Base-by-base conservation (phyloP, 2,888 invertebrate species). In the Drosophila ustulata region DNA sequence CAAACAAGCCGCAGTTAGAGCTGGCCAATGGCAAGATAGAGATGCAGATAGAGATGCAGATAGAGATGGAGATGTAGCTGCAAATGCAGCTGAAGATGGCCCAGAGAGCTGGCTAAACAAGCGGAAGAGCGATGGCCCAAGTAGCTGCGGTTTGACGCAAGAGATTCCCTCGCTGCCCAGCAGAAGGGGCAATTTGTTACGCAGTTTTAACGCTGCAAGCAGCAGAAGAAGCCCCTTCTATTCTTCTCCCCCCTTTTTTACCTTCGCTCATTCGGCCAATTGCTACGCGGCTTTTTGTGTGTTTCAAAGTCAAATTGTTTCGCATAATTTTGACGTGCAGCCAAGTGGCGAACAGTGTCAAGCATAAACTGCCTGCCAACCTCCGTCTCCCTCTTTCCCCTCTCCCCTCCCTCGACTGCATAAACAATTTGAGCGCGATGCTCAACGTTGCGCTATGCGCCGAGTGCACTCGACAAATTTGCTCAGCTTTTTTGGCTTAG, bases 321-420 rank as follows among this genome's bases (percentile, higher is more conserved):
- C 75, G 81, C 82, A 82, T 82, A 86, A 83, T 81, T 85, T 79
- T 71, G 82, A 64, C 46, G 63, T 61, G 80, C 78, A 75, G 59
- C 68, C 84, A 84, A 84, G 85, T 84, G 82, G 85, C 84, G 82
- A 75, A 71, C 80, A 76, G 80, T 81, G 81, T 83, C 82, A 83
- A 83, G 81, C 83, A 78, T 78, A 75, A 78, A 75, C 75, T 72
- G 72, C 69, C 75, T 45, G 47, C 51, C 68, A 55, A 45, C 30
- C 55, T 4, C 11, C 37, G 9, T 30, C 34, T 11, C 1, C n/a
- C 26, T 23, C 28, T 2, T 0, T 3, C 9, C 28, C 13, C 58
- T 34, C 6, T 6, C 28, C 26, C 28, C 53, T 50, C 55, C 55
- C 63, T 37, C 7, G 37, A n/a, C 37, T 77, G 78, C 71, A 76